Evolutionary conservation across 1,140 invertebrate species (phyloP).

Genomic region (Halesus radiatus): DNA sequence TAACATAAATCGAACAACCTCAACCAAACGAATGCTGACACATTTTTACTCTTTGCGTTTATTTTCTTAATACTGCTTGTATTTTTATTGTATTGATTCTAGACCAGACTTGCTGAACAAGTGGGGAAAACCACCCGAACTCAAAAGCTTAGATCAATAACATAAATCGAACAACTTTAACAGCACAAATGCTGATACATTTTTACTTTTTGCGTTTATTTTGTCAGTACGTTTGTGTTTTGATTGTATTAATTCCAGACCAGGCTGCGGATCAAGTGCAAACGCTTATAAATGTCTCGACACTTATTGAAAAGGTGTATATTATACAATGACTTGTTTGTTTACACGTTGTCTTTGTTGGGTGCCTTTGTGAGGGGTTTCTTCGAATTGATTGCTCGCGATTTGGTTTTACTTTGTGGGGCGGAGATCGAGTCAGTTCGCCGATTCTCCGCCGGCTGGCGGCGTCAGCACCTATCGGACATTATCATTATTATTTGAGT

Average conservation of each 20-base stretch:
- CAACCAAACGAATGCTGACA: not conserved
- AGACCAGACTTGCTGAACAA: no score
- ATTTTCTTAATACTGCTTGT: not conserved
- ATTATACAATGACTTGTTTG: no score
- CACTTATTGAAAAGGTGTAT: not conserved
- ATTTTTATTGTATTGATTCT: no score
- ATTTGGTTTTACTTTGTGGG: not conserved
- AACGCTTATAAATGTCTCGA: not conserved
- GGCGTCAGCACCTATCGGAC: slow-evolving; percentile 9
- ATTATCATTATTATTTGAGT: not conserved
- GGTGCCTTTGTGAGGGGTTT: not conserved
- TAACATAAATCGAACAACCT: not conserved
- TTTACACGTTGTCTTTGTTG: no score
- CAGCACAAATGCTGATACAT: no score
- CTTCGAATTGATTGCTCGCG: not conserved
- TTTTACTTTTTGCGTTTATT: no score
- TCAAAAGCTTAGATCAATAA: no score
- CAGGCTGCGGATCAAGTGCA: no score
- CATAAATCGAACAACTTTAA: no score
- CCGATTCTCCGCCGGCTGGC: not conserved
- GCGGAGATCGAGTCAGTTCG: not conserved
- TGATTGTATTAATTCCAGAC: no score
- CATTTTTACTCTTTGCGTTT: not conserved
- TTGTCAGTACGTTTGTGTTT: no score
- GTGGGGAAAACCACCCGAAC: no score